Base-by-base conservation (phyloP, 2,113 vertebrate genomes). In the Hemiprocne comata region DNA sequence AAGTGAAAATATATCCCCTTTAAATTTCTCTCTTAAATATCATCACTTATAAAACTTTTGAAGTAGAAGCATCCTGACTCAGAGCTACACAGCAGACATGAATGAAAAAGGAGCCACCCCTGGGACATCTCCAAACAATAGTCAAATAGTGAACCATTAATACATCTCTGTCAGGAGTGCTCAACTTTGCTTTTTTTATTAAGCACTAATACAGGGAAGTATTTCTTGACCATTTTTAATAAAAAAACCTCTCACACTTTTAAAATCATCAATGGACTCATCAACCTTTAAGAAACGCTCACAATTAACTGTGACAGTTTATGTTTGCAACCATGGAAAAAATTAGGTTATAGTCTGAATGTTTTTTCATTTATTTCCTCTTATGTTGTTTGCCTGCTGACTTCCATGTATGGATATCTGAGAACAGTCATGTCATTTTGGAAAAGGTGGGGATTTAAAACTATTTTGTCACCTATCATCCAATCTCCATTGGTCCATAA, bases 1-100 rank as follows among this genome's bases (percentile, higher is more conserved):
- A 44, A 75, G 29, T 78, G 60, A 88, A 95, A 95, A 85, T 80
- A 66, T 4, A 61, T 26, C 10, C 31, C 6, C 40, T 87, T 81
- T 62, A 54, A 50, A 66, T 36, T 83, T 74, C 25, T 94, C 29
- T 77, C 50, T 48, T 92, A 69, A 87, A 65, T 78, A 84, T 57
- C 25, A 79, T 51, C 28, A 67, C 13, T 77, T 92, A 61, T 51
- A 80, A 72, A 92, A 89, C 12, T 66, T 94, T 11, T 1, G 19
- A 86, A 80, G 44, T 19, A 89, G 55, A 76, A 77, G 53, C 28
- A 72, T 79, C 76, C 40, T 55, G 38, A 51, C 48, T 53, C 29
- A 79, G 46, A 85, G 36, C 34, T 93, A 48, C 46, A 53, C 7
- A 80, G 53, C 11, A 83, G 44, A 64, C 44, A 28, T 11, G 51